Evolutionary conservation across 2,113 vertebrate species (phyloP).

Genomic region (Oncorhynchus kisutch): DNA sequence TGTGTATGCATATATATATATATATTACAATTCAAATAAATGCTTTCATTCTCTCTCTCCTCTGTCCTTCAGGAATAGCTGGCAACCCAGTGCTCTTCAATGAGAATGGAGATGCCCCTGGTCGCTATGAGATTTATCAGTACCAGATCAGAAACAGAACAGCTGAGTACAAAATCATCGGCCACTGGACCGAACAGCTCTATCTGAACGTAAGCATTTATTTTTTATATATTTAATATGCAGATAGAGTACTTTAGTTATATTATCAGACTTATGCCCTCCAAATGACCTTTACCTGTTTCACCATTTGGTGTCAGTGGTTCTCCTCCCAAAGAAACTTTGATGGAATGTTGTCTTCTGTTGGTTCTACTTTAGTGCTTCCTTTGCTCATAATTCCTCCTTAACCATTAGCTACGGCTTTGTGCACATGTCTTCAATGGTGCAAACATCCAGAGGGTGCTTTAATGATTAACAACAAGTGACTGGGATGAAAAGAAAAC

Average conservation of each 20-base stretch:
- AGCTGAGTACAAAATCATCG: slow-evolving; percentile 91
- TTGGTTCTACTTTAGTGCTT: background rate
- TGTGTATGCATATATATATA: no score
- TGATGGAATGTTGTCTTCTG: background rate
- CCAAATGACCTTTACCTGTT: slow-evolving; percentile 1
- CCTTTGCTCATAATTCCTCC: slow-evolving; percentile 31
- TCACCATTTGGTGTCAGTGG: background rate
- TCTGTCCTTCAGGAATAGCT: slow-evolving; percentile 82
- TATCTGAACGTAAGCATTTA: slow-evolving; percentile 83
- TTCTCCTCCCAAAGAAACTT: background rate
- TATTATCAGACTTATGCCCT: slow-evolving; percentile 29
- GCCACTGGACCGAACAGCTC: slow-evolving; percentile 93
- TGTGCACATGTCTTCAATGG: slow-evolving; percentile 51
- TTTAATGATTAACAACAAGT: slow-evolving; percentile 56
- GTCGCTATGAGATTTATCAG: slow-evolving; percentile 91
- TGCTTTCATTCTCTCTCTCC: background rate
- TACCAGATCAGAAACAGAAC: slow-evolving; percentile 91
- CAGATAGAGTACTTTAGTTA: no score
- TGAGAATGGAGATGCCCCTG: slow-evolving; percentile 86
- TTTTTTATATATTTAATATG: background rate
- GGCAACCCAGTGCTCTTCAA: slow-evolving; percentile 96
- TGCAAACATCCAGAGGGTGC: slow-evolving; percentile 62
- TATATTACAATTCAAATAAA: no score
- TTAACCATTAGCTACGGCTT: slow-evolving; percentile 38
- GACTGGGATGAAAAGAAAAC: slow-evolving; percentile 54